Evolutionary conservation across 2,888 invertebrate genomes (phyloP).

Genomic region (Thera britannica): DNA sequence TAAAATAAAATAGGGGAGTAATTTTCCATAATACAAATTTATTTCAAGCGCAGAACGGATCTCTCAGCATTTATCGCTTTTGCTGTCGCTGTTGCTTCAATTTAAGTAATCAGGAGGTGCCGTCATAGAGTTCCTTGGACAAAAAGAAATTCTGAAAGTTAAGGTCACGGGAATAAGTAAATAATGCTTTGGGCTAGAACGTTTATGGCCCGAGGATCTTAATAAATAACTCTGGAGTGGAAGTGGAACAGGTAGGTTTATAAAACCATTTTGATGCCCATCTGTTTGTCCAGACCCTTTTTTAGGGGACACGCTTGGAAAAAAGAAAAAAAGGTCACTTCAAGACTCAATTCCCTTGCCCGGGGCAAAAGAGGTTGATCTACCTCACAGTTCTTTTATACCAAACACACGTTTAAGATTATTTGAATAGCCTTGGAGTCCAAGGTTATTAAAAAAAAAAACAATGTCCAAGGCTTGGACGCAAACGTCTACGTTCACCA

Average conservation of each 20-base stretch:
- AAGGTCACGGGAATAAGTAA: conserved; percentile 4
- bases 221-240: conserved; percentile 1
- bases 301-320: background rate
- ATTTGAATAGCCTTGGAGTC: no score
- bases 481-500: no score
- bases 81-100: background rate
- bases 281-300: background rate
- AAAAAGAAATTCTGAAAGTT: background rate
- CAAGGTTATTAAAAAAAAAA: no score
- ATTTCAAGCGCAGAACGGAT: background rate
- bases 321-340: background rate
- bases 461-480: no score
- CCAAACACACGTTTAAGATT: no score
- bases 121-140: background rate
- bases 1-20: no score
- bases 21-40: no score
- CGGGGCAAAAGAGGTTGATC: no score
- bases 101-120: background rate
- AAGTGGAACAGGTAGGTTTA: conserved; percentile 2
- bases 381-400: no score
- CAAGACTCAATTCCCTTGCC: no score
- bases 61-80: background rate
- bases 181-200: conserved; percentile 1
- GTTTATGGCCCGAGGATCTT: background rate
- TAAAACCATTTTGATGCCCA: background rate